Percentiles rank a stretch among this genome's conserved stretches.
phyloP scores from a whole-genome alignment of 1,140 invertebrate genomes.

The Scylla paramamosain region DNA sequence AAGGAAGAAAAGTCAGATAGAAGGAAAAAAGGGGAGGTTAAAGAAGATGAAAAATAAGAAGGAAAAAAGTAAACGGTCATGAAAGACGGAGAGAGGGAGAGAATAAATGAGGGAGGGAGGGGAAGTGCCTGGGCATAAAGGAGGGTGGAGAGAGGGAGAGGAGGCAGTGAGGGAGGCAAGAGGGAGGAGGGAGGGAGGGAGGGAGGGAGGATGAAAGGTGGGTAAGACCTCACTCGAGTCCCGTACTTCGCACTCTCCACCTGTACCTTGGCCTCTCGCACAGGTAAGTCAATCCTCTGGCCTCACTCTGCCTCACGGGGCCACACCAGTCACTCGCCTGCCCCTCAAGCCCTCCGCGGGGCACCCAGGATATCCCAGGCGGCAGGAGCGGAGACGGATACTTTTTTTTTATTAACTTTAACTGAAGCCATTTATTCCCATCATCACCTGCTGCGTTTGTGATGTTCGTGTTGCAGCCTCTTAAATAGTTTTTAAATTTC shows the following conservation, averaged over 20 bases:
- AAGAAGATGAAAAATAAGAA: no score
- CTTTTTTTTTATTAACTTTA: no score
- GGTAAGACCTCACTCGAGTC: not conserved
- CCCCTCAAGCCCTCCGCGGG: not conserved
- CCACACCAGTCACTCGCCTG: not conserved
- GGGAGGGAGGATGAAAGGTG: not conserved
- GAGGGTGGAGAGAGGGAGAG: not conserved
- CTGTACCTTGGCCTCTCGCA: not conserved
- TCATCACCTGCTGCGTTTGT: no score
- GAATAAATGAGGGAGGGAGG: not conserved
- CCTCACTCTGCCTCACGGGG: not conserved
- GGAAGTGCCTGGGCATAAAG: not conserved
- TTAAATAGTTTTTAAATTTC: no score
- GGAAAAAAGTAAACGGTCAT: not conserved
- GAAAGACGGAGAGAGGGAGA: not conserved
- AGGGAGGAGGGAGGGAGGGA: not conserved
- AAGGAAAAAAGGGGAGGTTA: not conserved
- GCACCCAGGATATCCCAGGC: not conserved
- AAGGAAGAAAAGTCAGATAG: not conserved
- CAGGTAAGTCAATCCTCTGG: not conserved
- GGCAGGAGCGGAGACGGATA: no score
- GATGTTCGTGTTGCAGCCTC: no score
- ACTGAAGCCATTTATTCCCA: no score
- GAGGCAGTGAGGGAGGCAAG: not conserved
- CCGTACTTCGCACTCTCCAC: conserved; percentile 8